Evolutionary conservation across 2,888 invertebrate species (phyloP).

Genomic region (Selenia dentaria): DNA sequence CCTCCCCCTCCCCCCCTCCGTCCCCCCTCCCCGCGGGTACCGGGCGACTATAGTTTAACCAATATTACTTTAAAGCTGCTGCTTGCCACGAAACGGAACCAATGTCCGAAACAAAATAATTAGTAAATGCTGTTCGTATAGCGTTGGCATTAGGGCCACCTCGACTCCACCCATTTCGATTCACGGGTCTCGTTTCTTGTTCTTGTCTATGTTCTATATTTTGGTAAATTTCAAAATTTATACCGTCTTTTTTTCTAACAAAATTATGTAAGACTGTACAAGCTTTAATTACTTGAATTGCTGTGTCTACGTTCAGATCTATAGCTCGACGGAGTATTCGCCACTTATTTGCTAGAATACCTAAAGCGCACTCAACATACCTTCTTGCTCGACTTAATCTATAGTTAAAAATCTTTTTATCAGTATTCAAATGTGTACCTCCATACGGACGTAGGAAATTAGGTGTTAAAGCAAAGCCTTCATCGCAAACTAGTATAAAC

Average conservation of each 20-base stretch:
- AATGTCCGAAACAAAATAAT: too few species aligned
- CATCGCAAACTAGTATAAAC: slow-evolving; percentile 34
- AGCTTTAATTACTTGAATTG: slow-evolving; percentile 34
- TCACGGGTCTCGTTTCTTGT: slow-evolving; percentile 37
- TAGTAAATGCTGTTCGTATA: too few species aligned
- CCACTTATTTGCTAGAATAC: slow-evolving; percentile 46
- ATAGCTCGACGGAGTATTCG: slow-evolving; percentile 37
- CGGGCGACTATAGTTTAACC: too few species aligned
- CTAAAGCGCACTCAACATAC: slow-evolving; percentile 45
- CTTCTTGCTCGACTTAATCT: slow-evolving; percentile 45
- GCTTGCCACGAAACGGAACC: too few species aligned
- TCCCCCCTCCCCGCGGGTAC: too few species aligned
- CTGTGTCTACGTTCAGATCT: slow-evolving; percentile 26
- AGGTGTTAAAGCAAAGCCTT: slow-evolving; percentile 31
- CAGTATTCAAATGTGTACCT: slow-evolving; percentile 37
- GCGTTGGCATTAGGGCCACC: too few species aligned
- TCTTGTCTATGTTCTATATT: slow-evolving; percentile 32
- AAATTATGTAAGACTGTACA: too few species aligned
- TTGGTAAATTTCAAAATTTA: slow-evolving; percentile 2
- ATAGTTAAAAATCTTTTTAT: slow-evolving; percentile 45
- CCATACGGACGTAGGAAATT: slow-evolving; percentile 39
- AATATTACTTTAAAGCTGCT: too few species aligned
- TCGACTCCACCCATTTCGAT: too few species aligned
- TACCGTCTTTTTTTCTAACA: too few species aligned
- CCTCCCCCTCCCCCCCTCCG: too few species aligned